Evolutionary conservation across 2,888 invertebrate genomes (phyloP), one percentile per base, ranked within the genome.

Genomic region (Steinernema scapterisci): DNA sequence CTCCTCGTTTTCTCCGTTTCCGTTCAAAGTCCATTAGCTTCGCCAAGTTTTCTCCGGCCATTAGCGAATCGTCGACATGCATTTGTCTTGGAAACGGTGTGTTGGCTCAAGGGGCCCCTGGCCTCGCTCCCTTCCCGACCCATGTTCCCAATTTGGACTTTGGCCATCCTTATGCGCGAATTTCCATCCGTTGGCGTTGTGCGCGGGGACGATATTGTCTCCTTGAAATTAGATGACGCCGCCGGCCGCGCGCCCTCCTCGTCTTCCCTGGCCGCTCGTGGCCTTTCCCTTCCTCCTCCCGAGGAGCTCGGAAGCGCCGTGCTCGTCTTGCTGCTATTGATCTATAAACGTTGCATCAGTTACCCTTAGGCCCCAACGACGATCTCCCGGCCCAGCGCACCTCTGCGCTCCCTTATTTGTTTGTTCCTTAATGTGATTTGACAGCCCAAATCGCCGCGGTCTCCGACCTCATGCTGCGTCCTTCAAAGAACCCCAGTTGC

Each of bases 1-100:
- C 63, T 63, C 19, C 19, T 48, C 48, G 48, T 48, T 48, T 48
- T 48, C 23, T 27, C 16, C 25, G 27, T 25, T 16, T 25, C 27
- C 63, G 63, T 27, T 38, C 63, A 63, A 63, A 63, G 63, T 63
- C 63, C 38, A 63, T 63, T 63, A 63, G 63, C 25, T 25, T 63
- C 27, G 63, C 63, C 2, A 63, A 63, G 63, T 63, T 63, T 31
- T 63, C 25, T 63, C 9, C 38, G 38, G 31, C 63, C 63, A 63
- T 63, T 63, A 63, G 63, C 38, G 63, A 63, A 27, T 63, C 63
- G 63, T 63, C 63, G 63, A 31, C 31, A 19, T 31, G 31, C 63
- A 63, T 63, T 63, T 63, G 63, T 63, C 63, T 63, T 63, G 31
- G 38, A 25, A 27, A 63, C 63, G 63, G 63, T 25, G 63, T 25